These are phyloP conservation scores for Lordiphosa fenestrarum DNA, from an alignment of 2,888 invertebrate species.

Conservation along the genomic window DNA sequence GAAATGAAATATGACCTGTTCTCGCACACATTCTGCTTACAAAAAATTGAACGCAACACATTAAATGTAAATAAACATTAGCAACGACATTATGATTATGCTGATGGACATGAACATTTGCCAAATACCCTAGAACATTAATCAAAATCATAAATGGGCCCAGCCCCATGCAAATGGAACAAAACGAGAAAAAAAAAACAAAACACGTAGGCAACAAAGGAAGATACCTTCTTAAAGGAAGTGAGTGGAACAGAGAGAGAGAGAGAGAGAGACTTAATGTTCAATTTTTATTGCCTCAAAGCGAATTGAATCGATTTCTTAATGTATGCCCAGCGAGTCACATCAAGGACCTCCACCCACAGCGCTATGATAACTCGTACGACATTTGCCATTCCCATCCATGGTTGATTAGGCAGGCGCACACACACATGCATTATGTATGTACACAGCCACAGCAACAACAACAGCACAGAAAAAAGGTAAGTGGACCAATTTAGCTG, in stretches of 20 bases:
- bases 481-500: conserved; percentile 66
- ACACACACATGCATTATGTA: conserved; percentile 18
- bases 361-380: conserved; percentile 40
- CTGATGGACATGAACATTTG: conserved; percentile 63
- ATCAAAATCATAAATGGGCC: conserved; percentile 68
- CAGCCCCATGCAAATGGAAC: conserved; percentile 6
- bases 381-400: conserved; percentile 60
- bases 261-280: conserved; percentile 49
- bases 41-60: conserved; percentile 65
- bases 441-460: conserved; percentile 10
- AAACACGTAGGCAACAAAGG: conserved; percentile 16
- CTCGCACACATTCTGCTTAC: conserved; percentile 21
- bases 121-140: conserved; percentile 56
- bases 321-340: conserved; percentile 49
- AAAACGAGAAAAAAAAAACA: conserved; percentile 9
- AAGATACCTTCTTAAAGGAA: conserved; percentile 19
- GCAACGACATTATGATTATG: conserved; percentile 42
- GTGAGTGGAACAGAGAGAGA: conserved; percentile 16
- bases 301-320: conserved; percentile 65
- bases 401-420: conserved; percentile 65
- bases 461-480: conserved; percentile 38
- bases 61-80: conserved; percentile 71
- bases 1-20: too few species aligned
- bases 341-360: conserved; percentile 21
- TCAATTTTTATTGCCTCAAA: conserved; percentile 65